Evolutionary conservation across 1,140 invertebrate genomes (phyloP), one percentile per base, ranked within the genome.

Genomic region (Aphaenogaster rudis): DNA sequence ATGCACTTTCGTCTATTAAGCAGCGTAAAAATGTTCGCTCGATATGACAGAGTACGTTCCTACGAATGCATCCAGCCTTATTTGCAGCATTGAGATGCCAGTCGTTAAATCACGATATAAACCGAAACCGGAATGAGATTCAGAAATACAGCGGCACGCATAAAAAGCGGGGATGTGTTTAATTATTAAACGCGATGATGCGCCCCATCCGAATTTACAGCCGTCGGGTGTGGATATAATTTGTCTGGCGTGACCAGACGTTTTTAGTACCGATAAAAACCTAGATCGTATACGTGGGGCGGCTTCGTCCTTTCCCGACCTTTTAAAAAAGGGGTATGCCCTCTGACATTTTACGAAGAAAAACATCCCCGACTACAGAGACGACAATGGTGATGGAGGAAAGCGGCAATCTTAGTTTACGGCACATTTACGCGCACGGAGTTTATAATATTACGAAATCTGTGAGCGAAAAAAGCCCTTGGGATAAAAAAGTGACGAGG

Each of bases 361-460:
- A 86, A 86, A 89, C 72, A 67, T 42, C 21, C 11, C 36, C 17
- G 21, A 50, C 28, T 7, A 5, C 7, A 69, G n/a, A n/a, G 59
- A 66, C 71, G 15, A 54, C 21, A 50, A 72, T 48, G 77, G 11
- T 28, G 21, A 78, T 13, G 63, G 33, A 54, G 59, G 54, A 54
- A 48, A 86, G 87, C 59, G n/a, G 52, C 74, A 88, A 74, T 80
- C 82, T 59, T 66, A 59, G 67, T 86, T 88, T 76, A 86, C 87
- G 61, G 82, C 54, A 52, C 67, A 84, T 84, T 82, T 86, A 69
- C 61, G 74, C 61, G 28, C 64, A 42, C 61, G 63, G 33, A 45
- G 81, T 89, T 88, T 80, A 86, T 76, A 88, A 86, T 89, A 89
- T 88, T 80, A 71, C 63, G 72, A 54, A 88, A 54, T 61, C 21